Base-by-base conservation (phyloP, 2,888 invertebrate species). In the Ophion slaviceki region DNA sequence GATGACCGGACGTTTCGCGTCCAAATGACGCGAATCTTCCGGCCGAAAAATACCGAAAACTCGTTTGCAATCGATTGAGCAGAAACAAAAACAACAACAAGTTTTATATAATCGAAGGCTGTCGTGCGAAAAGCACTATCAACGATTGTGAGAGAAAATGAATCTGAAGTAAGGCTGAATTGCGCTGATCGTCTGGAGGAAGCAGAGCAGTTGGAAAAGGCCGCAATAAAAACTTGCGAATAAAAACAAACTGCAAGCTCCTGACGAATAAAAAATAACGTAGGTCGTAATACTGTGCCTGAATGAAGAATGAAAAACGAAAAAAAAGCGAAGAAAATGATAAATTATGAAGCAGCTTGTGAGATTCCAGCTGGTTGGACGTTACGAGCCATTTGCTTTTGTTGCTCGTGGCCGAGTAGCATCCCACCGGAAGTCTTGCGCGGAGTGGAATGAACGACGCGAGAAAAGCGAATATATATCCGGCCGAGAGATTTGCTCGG, bases 371-470 rank as follows among this genome's bases (percentile, higher is more conserved):
- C 45, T 68, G 80, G 71, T 62, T 80, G 53, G 57, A 83, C 47
- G 80, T 86, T 83, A 83, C 24, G 83, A 77, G 77, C 83, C 24
- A 74, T 86, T 86, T 68, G 36, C 82, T 68, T 81, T 80, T 68
- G 68, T 80, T 78, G 67, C 66, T 59, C 66, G 36, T 20, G 53
- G 17, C 14, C 67, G 68, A 40, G 77, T n/a, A 32, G 75, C 61
- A 72, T 86, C 84, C 62, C 78, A 81, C 78, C 81, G 70, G 75
- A 81, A 86, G 78, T 81, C 75, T 80, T 81, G 71, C 45, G 45
- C 66, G 68, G 40, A 81, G 66, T 79, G 78, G 78, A 84, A 84
- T 75, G 84, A 79, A 86, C 81, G 67, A 83, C 28, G 40, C 47
- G 80, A 78, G 59, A 68, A 61, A 68, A 74, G 47, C 45, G 67